Evolutionary conservation across 2,888 invertebrate species (phyloP).

Genomic region (Pomacea canaliculata): DNA sequence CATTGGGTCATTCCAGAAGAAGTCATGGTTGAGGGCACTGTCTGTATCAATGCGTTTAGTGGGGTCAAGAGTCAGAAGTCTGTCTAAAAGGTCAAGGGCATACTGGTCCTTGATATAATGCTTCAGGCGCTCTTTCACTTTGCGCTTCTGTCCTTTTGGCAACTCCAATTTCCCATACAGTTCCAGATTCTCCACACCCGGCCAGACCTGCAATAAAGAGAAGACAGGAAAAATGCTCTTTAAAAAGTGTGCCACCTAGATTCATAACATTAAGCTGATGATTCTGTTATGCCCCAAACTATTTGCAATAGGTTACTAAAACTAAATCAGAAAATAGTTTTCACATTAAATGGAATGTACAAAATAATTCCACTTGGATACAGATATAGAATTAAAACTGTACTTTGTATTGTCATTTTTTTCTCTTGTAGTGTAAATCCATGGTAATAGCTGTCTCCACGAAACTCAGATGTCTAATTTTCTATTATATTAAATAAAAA

Average conservation of each 20-base stretch:
- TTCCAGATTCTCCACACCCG: slow-evolving; percentile 88
- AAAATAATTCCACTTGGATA: too few species aligned
- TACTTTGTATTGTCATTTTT: too few species aligned
- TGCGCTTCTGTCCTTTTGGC: slow-evolving; percentile 70
- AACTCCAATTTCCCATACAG: slow-evolving; percentile 76
- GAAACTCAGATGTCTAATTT: too few species aligned
- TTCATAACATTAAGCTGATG: not conserved
- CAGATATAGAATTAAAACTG: too few species aligned
- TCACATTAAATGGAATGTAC: too few species aligned
- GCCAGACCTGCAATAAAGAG: slow-evolving; percentile 74
- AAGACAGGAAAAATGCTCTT: slow-evolving; percentile 22
- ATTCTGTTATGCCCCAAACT: not conserved
- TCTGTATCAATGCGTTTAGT: slow-evolving; percentile 89
- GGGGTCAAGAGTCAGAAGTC: slow-evolving; percentile 91
- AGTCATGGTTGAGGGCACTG: slow-evolving; percentile 94
- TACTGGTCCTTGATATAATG: slow-evolving; percentile 92
- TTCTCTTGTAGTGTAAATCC: too few species aligned
- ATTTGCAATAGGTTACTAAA: too few species aligned
- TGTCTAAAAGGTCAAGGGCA: slow-evolving; percentile 93
- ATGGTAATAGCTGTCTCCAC: too few species aligned
- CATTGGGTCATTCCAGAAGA: slow-evolving; percentile 98
- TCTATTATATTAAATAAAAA: too few species aligned
- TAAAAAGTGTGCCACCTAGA: not conserved
- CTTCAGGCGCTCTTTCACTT: slow-evolving; percentile 74
- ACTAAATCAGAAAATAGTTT: too few species aligned